Conservation (phyloP, 2,113 vertebrate genomes). For the Dendropsophus ebraccatus region DNA sequence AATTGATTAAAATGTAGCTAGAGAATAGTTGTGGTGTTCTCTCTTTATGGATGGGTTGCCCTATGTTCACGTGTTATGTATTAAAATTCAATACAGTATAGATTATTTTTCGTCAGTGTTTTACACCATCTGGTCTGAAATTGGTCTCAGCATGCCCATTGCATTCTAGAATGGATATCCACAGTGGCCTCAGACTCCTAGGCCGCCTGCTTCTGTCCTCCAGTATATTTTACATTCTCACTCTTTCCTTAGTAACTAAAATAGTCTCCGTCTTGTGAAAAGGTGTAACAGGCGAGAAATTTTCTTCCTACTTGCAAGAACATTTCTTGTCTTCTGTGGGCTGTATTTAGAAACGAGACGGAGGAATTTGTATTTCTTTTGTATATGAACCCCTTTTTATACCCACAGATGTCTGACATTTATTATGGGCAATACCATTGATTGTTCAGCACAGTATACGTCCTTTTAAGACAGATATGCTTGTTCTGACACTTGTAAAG, state of each 20-base stretch:
- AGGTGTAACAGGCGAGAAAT: slow-evolving; percentile 37
- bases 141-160: not conserved
- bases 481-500: not conserved
- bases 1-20: not conserved
- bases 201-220: not conserved
- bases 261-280: not conserved
- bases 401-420: not conserved
- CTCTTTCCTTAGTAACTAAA: slow-evolving; percentile 12
- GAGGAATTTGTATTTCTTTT: not conserved
- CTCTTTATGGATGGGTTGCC: no score
- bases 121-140: not conserved
- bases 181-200: not conserved
- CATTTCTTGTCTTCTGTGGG: slow-evolving; percentile 21
- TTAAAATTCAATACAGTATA: not conserved
- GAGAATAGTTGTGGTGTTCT: not conserved
- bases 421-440: not conserved
- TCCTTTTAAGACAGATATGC: not conserved
- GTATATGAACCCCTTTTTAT: not conserved
- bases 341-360: slow-evolving; percentile 17
- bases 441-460: not conserved
- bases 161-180: not conserved
- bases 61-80: not conserved
- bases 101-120: not conserved
- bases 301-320: slow-evolving; percentile 46
- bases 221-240: slow-evolving; percentile 2